Evolutionary conservation across 2,888 invertebrate genomes (phyloP).

Genomic region (Apamea sordens): DNA sequence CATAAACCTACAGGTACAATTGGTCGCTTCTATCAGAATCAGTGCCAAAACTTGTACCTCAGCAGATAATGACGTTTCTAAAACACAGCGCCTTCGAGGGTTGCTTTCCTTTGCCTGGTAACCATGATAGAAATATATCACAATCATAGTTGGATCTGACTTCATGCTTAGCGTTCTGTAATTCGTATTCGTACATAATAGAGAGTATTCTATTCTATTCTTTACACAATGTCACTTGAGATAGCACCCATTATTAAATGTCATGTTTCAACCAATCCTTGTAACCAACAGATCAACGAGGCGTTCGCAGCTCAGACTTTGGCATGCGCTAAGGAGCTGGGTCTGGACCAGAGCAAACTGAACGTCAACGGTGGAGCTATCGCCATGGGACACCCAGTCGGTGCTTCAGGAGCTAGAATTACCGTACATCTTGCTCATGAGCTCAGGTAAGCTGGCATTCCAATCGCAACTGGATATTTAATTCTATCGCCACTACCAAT

Average conservation of each 20-base stretch:
- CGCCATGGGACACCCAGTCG: slow-evolving; percentile 98
- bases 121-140: not conserved
- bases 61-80: not conserved
- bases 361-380: slow-evolving; percentile 99
- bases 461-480: not conserved
- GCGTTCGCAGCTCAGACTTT: slow-evolving; percentile 98
- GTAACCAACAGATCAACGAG: slow-evolving; percentile 96
- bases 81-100: not conserved
- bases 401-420: slow-evolving; percentile 97
- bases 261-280: slow-evolving; percentile 25
- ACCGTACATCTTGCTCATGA: slow-evolving; percentile 97
- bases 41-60: not conserved
- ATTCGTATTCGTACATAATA: not conserved
- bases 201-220: not conserved
- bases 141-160: not conserved
- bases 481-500: too few relatives aligned
- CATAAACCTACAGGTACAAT: not conserved
- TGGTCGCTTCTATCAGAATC: not conserved
- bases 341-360: slow-evolving; percentile 95
- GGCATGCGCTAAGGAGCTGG: slow-evolving; percentile 96
- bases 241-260: too few relatives aligned
- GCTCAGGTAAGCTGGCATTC: slow-evolving; percentile 91
- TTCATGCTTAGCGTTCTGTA: not conserved
- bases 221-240: not conserved
- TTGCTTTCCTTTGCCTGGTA: not conserved